A percentile compares a stretch with the other conserved stretches of the same genome.
Evolutionary conservation across 2,888 invertebrate species (phyloP).

Genomic region (Drosophila conformis): DNA sequence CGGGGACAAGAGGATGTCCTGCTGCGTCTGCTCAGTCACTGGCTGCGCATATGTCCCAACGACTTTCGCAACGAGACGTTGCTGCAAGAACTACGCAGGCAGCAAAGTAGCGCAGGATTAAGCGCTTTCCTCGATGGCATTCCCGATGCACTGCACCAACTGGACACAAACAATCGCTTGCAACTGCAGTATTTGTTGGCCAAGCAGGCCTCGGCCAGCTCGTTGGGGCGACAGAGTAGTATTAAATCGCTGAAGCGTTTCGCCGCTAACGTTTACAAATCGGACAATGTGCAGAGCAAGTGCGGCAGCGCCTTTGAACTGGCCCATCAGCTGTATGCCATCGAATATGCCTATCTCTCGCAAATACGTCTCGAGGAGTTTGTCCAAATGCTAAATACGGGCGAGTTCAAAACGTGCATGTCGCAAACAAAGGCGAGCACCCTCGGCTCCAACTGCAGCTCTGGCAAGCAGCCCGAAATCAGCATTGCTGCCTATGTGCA

Average conservation of each 20-base stretch:
- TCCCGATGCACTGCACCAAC: conserved; percentile 23
- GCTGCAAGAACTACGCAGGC: conserved; percentile 94
- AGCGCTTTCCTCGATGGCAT: conserved; percentile 87
- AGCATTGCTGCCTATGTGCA: conserved; percentile 97
- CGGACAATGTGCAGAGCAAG: conserved; percentile 87
- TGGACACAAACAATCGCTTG: conserved; percentile 85
- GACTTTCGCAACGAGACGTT: conserved; percentile 97
- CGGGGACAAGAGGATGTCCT: conserved; percentile 83
- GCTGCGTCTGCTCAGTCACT: conserved; percentile 90
- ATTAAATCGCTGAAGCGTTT: conserved; percentile 85
- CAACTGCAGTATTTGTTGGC: conserved; percentile 66
- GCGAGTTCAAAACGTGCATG: conserved; percentile 88
- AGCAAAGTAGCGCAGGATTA: conserved; percentile 88
- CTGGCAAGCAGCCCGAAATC: conserved; percentile 31
- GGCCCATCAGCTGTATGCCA: conserved; percentile 96
- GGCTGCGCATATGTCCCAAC: conserved; percentile 97
- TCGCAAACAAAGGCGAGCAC: conserved; percentile 85
- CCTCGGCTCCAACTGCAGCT: conserved; percentile 87
- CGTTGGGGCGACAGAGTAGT: conserved; percentile 69
- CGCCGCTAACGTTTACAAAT: conserved; percentile 59
- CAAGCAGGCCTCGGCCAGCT: conserved; percentile 59
- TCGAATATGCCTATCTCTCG: conserved; percentile 95
- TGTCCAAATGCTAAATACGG: conserved; percentile 93
- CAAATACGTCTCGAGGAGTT: conserved; percentile 98
- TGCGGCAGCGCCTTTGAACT: conserved; percentile 92